Conservation (phyloP, 2,113 vertebrate genomes). For the Edolisoma coerulescens region DNA sequence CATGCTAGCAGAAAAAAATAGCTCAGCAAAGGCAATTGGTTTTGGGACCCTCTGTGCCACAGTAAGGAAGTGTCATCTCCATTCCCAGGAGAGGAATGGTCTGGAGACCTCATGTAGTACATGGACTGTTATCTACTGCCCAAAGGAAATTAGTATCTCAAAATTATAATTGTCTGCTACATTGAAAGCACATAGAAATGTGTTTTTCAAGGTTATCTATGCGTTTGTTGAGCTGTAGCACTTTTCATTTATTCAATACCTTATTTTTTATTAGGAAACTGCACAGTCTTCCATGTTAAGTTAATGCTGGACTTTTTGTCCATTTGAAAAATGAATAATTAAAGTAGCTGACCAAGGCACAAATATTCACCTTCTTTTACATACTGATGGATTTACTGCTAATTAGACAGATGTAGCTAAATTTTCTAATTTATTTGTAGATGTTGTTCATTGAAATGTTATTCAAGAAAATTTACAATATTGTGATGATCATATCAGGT, state of each 20-base stretch:
- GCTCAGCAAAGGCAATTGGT: neutral
- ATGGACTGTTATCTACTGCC: neutral
- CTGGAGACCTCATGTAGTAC: neutral
- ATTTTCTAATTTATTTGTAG: neutral
- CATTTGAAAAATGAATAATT: neutral
- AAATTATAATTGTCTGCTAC: neutral
- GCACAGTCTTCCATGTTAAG: neutral
- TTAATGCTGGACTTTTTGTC: neutral
- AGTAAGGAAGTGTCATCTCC: neutral
- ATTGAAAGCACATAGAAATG: neutral
- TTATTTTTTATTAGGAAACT: neutral
- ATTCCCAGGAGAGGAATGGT: neutral
- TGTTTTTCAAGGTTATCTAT: neutral
- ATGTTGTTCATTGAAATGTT: neutral
- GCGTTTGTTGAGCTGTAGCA: neutral
- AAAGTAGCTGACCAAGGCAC: neutral
- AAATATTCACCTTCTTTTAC: neutral
- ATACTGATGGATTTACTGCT: neutral
- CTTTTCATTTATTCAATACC: neutral
- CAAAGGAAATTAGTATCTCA: neutral
- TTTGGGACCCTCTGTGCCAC: neutral
- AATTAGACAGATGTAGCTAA: neutral
- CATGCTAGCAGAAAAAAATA: neutral
- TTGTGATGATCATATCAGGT: neutral
- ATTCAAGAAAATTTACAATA: neutral